Evolutionary conservation across 2,888 invertebrate species (phyloP), one percentile per base, ranked within the genome.

Genomic region (Drosophila merina): DNA sequence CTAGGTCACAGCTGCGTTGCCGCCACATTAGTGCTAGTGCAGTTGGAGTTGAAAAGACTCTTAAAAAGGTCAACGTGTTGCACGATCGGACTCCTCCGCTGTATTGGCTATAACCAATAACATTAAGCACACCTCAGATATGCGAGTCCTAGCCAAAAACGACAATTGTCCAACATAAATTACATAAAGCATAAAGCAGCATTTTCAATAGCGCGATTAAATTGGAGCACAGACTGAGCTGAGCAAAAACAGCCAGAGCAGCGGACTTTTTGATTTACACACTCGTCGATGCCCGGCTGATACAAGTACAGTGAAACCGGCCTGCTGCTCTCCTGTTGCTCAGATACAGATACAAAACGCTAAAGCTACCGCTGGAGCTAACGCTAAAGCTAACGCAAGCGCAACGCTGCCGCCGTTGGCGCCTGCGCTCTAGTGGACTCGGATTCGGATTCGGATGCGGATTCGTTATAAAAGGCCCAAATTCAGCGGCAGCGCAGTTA

Each of bases 391-490:
- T 47, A 31, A 25, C 57, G 55, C 55, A 57, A 30, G 57, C 57
- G 58, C 58, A 40, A 57, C 59, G 30, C 44, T 38, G 67, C 38
- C 52, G 45, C 62, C 55, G 38, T 33, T 54, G 55, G 73, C 80
- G 58, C 52, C 52, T 40, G 56, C 55, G 69, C 70, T 69, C 79
- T 72, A 79, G 80, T 20, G 20, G 20, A 20, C 20, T 20, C 20
- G 20, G 20, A 20, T 20, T 20, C 79, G 57, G 57, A 58, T 57
- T 58, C 25, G 25, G 58, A 45, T 57, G 63, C 58, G 67, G 73
- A 79, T 82, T 86, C 77, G 78, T 88, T 91, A 91, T 91, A 91
- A 91, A 91, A 91, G 82, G 89, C 72, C 79, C 84, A 87, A 88
- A 83, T 76, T 79, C 84, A 77, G 51, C 79, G 76, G 79, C 76